A percentile compares a stretch with the other conserved stretches of the same genome.
These are phyloP conservation scores for Ochotona curzoniae DNA, from an alignment of 2,113 vertebrate genomes.

Conservation along the genomic window DNA sequence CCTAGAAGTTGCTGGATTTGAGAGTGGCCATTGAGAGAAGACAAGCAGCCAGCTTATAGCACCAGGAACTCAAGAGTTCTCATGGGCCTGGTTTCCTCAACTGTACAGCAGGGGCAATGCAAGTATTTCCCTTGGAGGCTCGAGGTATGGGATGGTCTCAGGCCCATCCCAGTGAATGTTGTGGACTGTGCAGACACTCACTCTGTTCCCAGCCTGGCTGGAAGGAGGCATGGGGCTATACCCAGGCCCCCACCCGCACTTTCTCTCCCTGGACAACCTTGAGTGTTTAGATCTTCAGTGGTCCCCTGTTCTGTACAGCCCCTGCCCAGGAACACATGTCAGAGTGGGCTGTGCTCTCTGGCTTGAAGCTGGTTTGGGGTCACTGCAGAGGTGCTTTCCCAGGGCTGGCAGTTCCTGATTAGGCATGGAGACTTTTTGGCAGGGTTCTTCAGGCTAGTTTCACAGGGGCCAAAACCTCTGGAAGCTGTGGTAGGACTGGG, in stretches of 20 bases:
- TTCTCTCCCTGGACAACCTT: no score
- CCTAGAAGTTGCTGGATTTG: background rate
- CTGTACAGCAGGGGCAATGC: background rate
- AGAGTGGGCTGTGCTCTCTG: background rate
- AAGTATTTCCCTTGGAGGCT: background rate
- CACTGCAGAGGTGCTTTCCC: background rate
- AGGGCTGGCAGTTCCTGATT: background rate
- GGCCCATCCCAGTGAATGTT: background rate
- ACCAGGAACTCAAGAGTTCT: background rate
- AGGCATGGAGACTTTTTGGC: background rate
- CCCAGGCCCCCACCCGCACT: no score
- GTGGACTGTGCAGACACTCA: background rate
- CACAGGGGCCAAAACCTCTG: background rate
- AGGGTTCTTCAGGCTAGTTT: background rate
- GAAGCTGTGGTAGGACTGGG: background rate
- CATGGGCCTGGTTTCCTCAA: background rate
- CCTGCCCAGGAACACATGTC: rapidly evolving
- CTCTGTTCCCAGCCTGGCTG: no score
- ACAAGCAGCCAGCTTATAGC: background rate
- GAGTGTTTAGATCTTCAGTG: no score
- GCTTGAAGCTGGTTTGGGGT: background rate
- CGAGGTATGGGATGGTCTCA: background rate
- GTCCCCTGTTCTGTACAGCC: no score
- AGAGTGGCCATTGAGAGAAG: background rate
- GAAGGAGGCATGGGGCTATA: background rate